Evolutionary conservation across 2,888 invertebrate species (phyloP).

Genomic region (Ochropacha duplaris): DNA sequence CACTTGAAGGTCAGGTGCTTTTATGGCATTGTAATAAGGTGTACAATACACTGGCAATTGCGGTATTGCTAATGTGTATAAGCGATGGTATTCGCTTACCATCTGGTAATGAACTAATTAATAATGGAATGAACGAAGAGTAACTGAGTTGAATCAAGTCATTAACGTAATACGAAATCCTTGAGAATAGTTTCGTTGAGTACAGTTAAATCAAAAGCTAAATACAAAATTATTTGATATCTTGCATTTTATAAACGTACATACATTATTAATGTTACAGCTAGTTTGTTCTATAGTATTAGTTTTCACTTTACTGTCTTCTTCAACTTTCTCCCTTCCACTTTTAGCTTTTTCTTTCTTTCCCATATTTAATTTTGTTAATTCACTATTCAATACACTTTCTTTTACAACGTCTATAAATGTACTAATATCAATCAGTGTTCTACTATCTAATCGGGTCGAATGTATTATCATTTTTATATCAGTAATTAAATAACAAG

Average conservation of each 20-base stretch:
- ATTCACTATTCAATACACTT: neutral
- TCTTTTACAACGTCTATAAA: neutral
- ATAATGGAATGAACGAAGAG: no score
- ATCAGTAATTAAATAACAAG: neutral
- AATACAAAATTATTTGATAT: neutral
- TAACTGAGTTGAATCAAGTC: no score
- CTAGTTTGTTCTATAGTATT: neutral
- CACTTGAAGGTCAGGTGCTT: no score
- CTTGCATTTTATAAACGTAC: neutral
- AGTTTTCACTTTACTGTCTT: neutral
- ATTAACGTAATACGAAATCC: no score
- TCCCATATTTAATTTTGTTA: constrained; percentile 3
- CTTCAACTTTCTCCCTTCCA: constrained; percentile 4
- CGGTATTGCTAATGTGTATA: no score
- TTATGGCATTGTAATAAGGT: no score
- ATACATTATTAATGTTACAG: neutral
- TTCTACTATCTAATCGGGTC: neutral
- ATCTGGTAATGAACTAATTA: no score
- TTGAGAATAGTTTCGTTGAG: no score
- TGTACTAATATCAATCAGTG: neutral
- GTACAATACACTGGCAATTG: no score
- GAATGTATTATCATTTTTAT: neutral
- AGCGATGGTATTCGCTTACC: no score
- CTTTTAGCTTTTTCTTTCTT: neutral
- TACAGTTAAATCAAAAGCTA: neutral